These are phyloP conservation scores for Salmo trutta DNA, from an alignment of 2,797 vertebrate genomes.

Conservation along the genomic window DNA sequence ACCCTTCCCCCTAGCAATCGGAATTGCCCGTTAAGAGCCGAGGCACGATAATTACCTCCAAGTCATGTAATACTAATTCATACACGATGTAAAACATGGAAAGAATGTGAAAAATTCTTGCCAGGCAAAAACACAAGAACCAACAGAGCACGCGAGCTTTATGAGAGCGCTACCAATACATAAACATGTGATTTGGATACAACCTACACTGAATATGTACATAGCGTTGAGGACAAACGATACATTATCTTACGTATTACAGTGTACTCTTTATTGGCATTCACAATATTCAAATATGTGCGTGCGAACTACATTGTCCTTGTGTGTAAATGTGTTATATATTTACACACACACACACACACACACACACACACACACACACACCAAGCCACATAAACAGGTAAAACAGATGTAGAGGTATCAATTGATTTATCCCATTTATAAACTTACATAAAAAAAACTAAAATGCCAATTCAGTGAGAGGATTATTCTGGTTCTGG, in stretches of 20 bases:
- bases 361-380: background rate
- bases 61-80: slow-evolving; percentile 51
- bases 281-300: background rate
- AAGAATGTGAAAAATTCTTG: slow-evolving; percentile 40
- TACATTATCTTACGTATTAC: background rate
- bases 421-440: background rate
- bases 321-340: background rate
- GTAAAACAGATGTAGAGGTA: background rate
- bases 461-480: background rate
- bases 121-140: slow-evolving; percentile 8
- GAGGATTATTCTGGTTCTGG: background rate
- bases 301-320: background rate
- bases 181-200: background rate
- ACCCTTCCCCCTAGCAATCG: slow-evolving; percentile 44
- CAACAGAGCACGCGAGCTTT: background rate
- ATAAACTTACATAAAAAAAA: background rate
- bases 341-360: background rate
- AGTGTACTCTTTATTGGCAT: background rate
- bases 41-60: slow-evolving; percentile 57
- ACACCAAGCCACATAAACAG: background rate
- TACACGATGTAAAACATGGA: slow-evolving; percentile 54
- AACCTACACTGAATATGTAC: background rate
- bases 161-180: background rate
- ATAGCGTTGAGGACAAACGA: background rate
- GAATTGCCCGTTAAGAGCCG: slow-evolving; percentile 43